These are phyloP conservation scores for Drosophila pandora DNA, from an alignment of 1,140 invertebrate genomes.

Conservation along the genomic window DNA sequence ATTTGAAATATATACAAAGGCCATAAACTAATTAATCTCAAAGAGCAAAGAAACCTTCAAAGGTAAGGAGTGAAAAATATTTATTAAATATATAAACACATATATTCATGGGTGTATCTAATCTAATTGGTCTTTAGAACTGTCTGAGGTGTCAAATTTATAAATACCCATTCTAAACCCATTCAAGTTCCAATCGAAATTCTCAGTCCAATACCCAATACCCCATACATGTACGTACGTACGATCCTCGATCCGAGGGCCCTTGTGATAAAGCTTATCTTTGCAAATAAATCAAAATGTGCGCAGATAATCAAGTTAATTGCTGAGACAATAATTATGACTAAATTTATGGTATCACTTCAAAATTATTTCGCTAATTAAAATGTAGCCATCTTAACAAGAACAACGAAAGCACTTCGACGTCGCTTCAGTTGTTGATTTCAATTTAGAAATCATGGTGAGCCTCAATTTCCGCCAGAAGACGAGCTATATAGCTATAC, in stretches of 20 bases:
- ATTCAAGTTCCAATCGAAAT: constrained; percentile 26
- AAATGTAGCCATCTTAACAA: constrained; percentile 64
- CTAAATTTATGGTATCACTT: constrained; percentile 81
- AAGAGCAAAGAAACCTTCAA: background rate
- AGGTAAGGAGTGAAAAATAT: background rate
- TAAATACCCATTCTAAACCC: constrained; percentile 26
- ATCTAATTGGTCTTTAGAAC: constrained; percentile 51
- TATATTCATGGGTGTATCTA: constrained; percentile 45
- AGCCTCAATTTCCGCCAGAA: constrained; percentile 35
- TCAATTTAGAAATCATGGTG: constrained; percentile 55
- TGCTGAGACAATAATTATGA: constrained; percentile 79
- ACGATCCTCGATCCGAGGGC: constrained; percentile 15
- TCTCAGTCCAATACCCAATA: constrained; percentile 12
- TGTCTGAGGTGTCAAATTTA: constrained; percentile 47
- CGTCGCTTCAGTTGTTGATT: constrained; percentile 21
- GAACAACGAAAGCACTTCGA: constrained; percentile 30
- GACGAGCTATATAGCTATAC: constrained; percentile 11
- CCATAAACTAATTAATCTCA: constrained; percentile 21
- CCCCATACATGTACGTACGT: background rate
- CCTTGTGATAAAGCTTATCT: constrained; percentile 53
- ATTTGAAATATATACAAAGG: background rate
- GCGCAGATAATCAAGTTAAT: constrained; percentile 75
- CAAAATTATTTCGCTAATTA: constrained; percentile 79
- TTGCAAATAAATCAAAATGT: constrained; percentile 71
- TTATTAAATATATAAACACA: constrained; percentile 22